A percentile compares a stretch with the other conserved stretches of the same genome.
Evolutionary conservation across 2,888 invertebrate species (phyloP).

Genomic region (Scaptomyza tumidula): DNA sequence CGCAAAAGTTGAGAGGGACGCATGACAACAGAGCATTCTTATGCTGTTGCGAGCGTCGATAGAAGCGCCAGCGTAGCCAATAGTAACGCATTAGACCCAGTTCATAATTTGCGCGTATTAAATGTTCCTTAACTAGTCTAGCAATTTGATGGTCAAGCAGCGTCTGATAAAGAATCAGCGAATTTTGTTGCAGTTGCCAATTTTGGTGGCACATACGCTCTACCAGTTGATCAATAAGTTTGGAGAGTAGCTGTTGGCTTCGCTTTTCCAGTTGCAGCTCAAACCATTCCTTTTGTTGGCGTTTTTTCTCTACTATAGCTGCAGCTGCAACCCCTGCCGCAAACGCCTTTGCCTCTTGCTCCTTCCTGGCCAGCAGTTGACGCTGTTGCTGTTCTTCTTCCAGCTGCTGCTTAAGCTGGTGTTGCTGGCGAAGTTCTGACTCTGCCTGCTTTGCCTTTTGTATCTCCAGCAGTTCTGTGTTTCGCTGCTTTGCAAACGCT

Average conservation of each 20-base stretch:
- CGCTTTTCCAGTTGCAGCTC: background rate
- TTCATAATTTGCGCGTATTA: constrained; percentile 62
- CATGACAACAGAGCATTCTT: constrained; percentile 86
- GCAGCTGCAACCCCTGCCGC: constrained; percentile 8
- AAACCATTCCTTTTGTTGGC: background rate
- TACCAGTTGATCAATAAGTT: constrained; percentile 19
- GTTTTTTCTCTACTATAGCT: constrained; percentile 19
- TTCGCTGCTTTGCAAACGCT: constrained; percentile 42
- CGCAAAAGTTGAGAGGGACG: constrained; percentile 86
- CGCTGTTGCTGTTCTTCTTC: constrained; percentile 15
- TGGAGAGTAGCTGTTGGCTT: background rate
- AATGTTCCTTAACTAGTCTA: constrained; percentile 2
- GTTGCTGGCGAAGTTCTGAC: constrained; percentile 25
- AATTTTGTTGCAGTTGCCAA: background rate
- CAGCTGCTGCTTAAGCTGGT: constrained; percentile 14
- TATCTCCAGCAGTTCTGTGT: constrained; percentile 32
- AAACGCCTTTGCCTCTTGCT: background rate
- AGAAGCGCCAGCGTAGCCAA: constrained; percentile 85
- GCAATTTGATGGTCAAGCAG: constrained; percentile 21
- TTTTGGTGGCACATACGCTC: constrained; percentile 24
- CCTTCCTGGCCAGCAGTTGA: background rate
- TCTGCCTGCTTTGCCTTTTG: constrained; percentile 49
- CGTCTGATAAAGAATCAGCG: constrained; percentile 13
- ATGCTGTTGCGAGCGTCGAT: constrained; percentile 82
- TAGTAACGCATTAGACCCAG: constrained; percentile 82